These are phyloP conservation scores for Pangasius macronema DNA, from an alignment of 2,797 vertebrate species.

Conservation along the genomic window DNA sequence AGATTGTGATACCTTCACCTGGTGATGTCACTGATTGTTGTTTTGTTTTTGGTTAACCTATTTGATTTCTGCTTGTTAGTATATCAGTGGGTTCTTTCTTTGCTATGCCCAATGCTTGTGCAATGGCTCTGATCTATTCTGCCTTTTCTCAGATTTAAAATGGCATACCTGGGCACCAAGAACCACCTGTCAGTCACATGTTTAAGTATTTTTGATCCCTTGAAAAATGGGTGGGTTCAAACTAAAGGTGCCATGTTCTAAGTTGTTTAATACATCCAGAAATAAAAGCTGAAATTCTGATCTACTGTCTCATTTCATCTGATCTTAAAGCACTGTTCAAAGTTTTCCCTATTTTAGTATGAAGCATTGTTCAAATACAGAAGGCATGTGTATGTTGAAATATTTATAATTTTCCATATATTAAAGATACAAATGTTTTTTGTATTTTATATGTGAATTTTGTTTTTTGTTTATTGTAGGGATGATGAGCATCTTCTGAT, in stretches of 20 bases:
- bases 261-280: not conserved
- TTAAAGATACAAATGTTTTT: not conserved
- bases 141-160: not conserved
- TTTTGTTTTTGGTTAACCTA: not conserved
- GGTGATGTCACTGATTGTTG: not conserved
- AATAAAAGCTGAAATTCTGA: not conserved
- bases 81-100: not conserved
- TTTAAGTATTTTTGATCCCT: not conserved
- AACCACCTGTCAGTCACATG: not conserved
- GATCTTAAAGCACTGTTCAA: too few species aligned
- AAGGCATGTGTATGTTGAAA: not conserved
- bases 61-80: not conserved
- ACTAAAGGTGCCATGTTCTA: not conserved
- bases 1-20: not conserved
- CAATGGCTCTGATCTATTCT: not conserved
- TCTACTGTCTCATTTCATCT: not conserved
- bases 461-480: conserved; percentile 71
- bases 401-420: not conserved
- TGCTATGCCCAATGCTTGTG: not conserved
- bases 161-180: not conserved
- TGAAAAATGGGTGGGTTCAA: not conserved
- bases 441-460: not conserved
- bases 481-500: conserved; percentile 99
- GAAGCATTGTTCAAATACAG: not conserved
- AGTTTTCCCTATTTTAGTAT: not conserved